Percentiles rank a stretch among this genome's conserved stretches.
These are phyloP conservation scores for Scotopteryx bipunctaria DNA, from an alignment of 2,888 invertebrate genomes.

Conservation along the genomic window DNA sequence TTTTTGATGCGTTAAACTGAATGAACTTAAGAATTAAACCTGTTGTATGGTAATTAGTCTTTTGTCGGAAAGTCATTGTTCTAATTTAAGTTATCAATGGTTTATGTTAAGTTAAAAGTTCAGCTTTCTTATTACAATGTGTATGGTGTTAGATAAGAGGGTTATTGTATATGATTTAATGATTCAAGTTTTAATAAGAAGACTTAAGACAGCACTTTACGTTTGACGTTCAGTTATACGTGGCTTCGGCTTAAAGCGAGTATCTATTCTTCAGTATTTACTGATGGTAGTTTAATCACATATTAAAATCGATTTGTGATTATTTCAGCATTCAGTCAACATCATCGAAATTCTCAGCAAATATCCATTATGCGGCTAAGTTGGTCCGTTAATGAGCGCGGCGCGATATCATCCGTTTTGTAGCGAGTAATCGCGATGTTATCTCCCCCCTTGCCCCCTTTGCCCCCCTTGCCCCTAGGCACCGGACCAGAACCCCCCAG, in stretches of 20 bases:
- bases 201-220: constrained; percentile 1
- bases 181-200: constrained; percentile 8
- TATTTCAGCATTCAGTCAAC: too few species aligned
- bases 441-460: constrained; percentile 49
- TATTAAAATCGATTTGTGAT: too few species aligned
- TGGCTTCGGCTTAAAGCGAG: too few species aligned
- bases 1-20: constrained; percentile 64
- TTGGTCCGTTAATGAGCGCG: constrained; percentile 62
- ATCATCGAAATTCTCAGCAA: constrained; percentile 24
- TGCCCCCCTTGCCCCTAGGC: constrained; percentile 39
- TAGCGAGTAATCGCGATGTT: constrained; percentile 78
- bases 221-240: too few species aligned
- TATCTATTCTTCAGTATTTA: too few species aligned
- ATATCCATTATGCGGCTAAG: constrained; percentile 57
- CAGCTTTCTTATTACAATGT: constrained; percentile 23
- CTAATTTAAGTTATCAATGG: constrained; percentile 40
- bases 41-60: constrained; percentile 68
- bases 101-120: constrained; percentile 18
- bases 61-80: constrained; percentile 64
- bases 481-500: constrained; percentile 59
- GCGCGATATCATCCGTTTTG: constrained; percentile 75
- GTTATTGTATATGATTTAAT: too few species aligned
- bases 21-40: constrained; percentile 63
- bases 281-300: too few species aligned
- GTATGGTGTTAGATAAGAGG: constrained; percentile 3